Base-by-base conservation (phyloP, 2,888 invertebrate species). In the Mesoligia furuncula region DNA sequence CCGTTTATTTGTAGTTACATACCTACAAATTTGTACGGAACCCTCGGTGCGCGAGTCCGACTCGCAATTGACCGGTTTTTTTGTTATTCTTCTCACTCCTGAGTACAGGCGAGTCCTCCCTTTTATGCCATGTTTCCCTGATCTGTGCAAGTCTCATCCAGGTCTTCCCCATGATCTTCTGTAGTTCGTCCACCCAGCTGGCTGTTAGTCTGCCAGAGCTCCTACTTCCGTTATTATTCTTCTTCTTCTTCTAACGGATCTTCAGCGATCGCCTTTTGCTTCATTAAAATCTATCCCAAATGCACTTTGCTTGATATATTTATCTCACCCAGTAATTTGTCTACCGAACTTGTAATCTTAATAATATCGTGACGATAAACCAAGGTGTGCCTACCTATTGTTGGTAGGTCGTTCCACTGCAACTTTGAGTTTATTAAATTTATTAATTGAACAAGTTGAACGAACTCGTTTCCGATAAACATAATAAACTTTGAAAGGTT, bases 371-470 rank as follows among this genome's bases (percentile, higher is more conserved):
- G 70, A 85, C 59, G 17, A 82, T 81, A 77, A 77, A 85, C 73
- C 27, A 77, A 77, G 39, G 69, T 54, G 31, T 48, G 68, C 64
- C 31, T 70, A 70, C 27, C 54, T 62, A 74, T 20, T 51, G 2
- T 31, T 15, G 45, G 61, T 73, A 73, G 83, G 83, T 85, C 86
- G 77, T 73, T 80, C 67, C 70, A 73, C 73, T 74, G 65, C 64
- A 79, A 13, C 74, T 71, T 73, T 86, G 77, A 80, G 42, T n/a
- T 80, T 62, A 83, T 68, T 36, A 24, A 36, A 54, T 76, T 73
- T 73, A 85, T 83, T 83, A 77, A 86, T 83, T 68, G 54, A 83
- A 62, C 54, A 69, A 74, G 86, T 84, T 84, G 68, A 84, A 83
- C 24, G 83, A 86, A 83, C 86, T 86, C n/a, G 6, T 83, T 78